Evolutionary conservation across 2,888 invertebrate genomes (phyloP), one percentile per base, ranked within the genome.

Genomic region (Entomobrya proxima): DNA sequence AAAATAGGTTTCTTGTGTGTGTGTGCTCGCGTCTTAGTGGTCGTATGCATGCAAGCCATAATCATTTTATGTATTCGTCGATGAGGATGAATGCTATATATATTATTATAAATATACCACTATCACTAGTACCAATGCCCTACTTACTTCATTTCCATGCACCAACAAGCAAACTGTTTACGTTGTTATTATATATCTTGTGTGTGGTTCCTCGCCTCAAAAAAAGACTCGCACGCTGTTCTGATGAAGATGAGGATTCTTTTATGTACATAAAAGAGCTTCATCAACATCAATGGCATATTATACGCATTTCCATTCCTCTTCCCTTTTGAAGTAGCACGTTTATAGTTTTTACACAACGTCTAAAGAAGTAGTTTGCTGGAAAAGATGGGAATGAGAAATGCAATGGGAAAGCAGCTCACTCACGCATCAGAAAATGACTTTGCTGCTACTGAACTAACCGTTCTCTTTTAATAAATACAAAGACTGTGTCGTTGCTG

Each of bases 31-130:
- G 13, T 52, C 18, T 52, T n/a, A n/a, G n/a, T 55, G 55, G 47
- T 37, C 37, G 55, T 52, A 72, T 72, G 24, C 37, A 83, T 47
- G 78, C 67, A 77, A 30, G 79, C 74, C 74, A 76, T 85, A 78
- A 85, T 78, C 85, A 78, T 85, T 85, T n/a, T 78, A 85, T 85
- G 84, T 47, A 78, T 84, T 69, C 78, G 85, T 78, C 85, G 78
- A 85, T 78, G 85, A 85, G 52, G 83, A 83, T n/a, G n/a, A n/a
- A n/a, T n/a, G n/a, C n/a, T n/a, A n/a, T n/a, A n/a, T n/a, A n/a
- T n/a, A n/a, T n/a, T n/a, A n/a, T n/a, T n/a, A n/a, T n/a, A n/a
- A n/a, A n/a, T 69, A 78, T 50, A 47, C 24, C 44, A 44, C 27
- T 18, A 35, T 6, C 52, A 83, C 82, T 30, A 75, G 30, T 27